Conservation (phyloP, 2,113 vertebrate species). For the Pachypanchax playfairii region DNA sequence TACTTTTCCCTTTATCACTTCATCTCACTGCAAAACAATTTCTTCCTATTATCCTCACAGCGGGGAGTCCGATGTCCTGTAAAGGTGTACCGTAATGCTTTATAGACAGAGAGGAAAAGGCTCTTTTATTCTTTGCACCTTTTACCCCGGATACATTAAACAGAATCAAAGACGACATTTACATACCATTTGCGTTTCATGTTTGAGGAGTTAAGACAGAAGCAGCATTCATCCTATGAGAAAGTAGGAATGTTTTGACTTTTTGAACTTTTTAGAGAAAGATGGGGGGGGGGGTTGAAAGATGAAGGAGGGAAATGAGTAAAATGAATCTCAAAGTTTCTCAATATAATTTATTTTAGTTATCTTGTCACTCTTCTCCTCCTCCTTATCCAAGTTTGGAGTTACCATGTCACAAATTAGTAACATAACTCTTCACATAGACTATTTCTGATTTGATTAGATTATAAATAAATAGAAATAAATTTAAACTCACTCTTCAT, state of each 20-base stretch:
- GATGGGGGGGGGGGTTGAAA: slow-evolving; percentile 36
- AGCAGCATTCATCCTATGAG: slow-evolving; percentile 55
- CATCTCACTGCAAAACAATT: slow-evolving; percentile 78
- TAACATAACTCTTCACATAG: slow-evolving; percentile 43
- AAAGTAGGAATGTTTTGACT: slow-evolving; percentile 69
- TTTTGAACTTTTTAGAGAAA: slow-evolving; percentile 59
- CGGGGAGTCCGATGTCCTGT: slow-evolving; percentile 69
- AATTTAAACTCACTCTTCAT: no score
- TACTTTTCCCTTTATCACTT: slow-evolving; percentile 73
- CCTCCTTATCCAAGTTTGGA: slow-evolving; percentile 42
- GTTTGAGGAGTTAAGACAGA: slow-evolving; percentile 75
- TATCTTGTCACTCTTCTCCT: slow-evolving; percentile 53
- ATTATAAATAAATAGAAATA: background rate
- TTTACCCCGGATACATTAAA: slow-evolving; percentile 73
- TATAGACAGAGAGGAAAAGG: slow-evolving; percentile 59
- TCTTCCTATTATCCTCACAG: slow-evolving; percentile 79
- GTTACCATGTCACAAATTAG: slow-evolving; percentile 47
- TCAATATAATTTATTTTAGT: slow-evolving; percentile 49
- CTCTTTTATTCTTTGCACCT: slow-evolving; percentile 70
- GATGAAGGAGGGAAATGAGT: slow-evolving; percentile 31
- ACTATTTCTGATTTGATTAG: background rate
- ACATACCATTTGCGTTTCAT: slow-evolving; percentile 78
- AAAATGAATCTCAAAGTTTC: slow-evolving; percentile 45
- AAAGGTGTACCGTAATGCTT: slow-evolving; percentile 66
- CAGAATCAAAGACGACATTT: slow-evolving; percentile 80